Conservation (phyloP, 2,888 invertebrate species). For the Tineola bisselliella region DNA sequence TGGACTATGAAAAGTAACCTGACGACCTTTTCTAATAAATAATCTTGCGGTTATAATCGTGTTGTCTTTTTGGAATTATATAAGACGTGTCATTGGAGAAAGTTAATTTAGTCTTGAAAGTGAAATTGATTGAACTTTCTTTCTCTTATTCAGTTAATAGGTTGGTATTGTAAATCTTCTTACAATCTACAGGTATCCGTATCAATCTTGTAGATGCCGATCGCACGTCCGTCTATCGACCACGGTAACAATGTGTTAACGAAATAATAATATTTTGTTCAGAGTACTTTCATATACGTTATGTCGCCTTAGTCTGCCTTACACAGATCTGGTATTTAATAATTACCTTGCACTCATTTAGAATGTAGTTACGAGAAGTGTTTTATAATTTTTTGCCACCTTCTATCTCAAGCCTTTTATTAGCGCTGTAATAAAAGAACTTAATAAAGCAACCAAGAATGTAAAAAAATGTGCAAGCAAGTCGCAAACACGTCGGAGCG, state of each 20-base stretch:
- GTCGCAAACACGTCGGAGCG: conserved; percentile 65
- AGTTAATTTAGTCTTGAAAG: conserved; percentile 69
- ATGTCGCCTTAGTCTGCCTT: background rate
- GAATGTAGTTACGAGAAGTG: conserved; percentile 14
- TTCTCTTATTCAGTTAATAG: conserved; percentile 61
- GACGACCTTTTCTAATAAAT: conserved; percentile 52
- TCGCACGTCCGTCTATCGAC: background rate
- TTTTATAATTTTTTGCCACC: conserved; percentile 13
- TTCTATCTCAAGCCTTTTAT: conserved; percentile 17
- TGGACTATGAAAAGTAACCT: conserved; percentile 28
- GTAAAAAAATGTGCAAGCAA: conserved; percentile 68
- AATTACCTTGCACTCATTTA: conserved; percentile 16
- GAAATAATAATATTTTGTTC: background rate
- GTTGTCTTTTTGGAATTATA: conserved; percentile 52
- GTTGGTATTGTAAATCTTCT: conserved; percentile 20
- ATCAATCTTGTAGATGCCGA: background rate
- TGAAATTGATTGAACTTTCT: conserved; percentile 68
- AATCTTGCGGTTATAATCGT: conserved; percentile 47
- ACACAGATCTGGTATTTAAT: conserved; percentile 2
- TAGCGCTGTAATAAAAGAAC: conserved; percentile 31
- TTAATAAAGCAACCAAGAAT: conserved; percentile 58
- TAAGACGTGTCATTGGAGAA: conserved; percentile 67
- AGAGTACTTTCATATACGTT: background rate
- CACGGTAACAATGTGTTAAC: background rate
- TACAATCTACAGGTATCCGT: background rate